Base-by-base conservation (phyloP, 2,888 invertebrate species). In the Sarcophaga rosellei region DNA sequence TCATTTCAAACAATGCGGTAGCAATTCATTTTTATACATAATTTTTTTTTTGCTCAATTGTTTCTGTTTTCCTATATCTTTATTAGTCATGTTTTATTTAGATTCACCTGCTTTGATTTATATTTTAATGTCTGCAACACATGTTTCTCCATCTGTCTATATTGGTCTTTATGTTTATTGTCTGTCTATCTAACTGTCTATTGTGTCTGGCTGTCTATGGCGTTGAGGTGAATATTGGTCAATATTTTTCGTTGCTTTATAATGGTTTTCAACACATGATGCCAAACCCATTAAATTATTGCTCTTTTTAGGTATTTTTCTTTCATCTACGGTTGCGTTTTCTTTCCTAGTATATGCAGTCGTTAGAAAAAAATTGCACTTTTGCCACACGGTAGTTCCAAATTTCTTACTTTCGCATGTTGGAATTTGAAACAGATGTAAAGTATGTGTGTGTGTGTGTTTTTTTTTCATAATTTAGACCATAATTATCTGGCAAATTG, bases 91-190 rank as follows among this genome's bases (percentile, higher is more conserved):
- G 53, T 53, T 53, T 53, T 35, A 10, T 57, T 70, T 57, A 44
- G 78, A 85, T 81, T 82, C 85, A 85, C 85, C 82, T 85, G 82
- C 72, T 82, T 79, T 79, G 82, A 82, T 79, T 82, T 82, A 74
- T 70, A 44, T 70, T 75, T 25, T 75, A 65, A 68, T 82, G 69
- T 65, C 69, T 82, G 70, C 74, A 65, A 61, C 68, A 78, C 45
- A 69, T 74, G 78, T 63, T 61, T 74, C 63, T 62, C 10, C 23
- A 21, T 69, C 15, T n/a, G 20, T 62, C 11, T 45, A 10, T 45
- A 10, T 44, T 66, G 15, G 47, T 61, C 25, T 62, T 44, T 47
- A 45, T 23, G 57, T 47, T 35, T 35, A 35, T 35, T 35, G 35
- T 35, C 35, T 35, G 35, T 35, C 35, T 35, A 10, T 35, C 35